Percentiles rank a stretch among this genome's conserved stretches.
Conservation (phyloP, 2,113 vertebrate species). For the Antechinus stuartii region DNA sequence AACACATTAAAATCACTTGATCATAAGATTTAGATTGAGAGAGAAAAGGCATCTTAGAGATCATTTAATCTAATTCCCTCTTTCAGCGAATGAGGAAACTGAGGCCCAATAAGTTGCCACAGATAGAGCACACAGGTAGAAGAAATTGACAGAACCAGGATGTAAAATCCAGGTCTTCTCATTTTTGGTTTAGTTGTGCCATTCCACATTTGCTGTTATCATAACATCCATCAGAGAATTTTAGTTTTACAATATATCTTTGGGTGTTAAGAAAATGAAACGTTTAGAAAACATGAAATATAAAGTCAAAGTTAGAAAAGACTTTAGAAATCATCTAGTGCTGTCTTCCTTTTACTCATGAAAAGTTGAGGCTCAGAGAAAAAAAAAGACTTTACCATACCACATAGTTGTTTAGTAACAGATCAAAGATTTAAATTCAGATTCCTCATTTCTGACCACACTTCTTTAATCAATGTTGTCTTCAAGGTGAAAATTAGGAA, state of each 20-base stretch:
- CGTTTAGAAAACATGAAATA: not conserved
- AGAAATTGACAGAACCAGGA: not conserved
- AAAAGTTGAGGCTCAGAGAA: not conserved
- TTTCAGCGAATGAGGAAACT: not conserved
- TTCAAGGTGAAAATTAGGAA: not conserved
- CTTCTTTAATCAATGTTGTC: not conserved
- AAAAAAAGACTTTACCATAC: too few relatives aligned
- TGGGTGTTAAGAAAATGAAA: not conserved
- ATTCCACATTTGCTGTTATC: not conserved
- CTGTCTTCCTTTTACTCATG: too few relatives aligned
- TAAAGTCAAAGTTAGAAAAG: not conserved
- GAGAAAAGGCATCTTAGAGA: not conserved
- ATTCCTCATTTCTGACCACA: not conserved
- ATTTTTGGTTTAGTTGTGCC: not conserved
- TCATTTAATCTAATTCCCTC: not conserved
- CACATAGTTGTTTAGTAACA: too few relatives aligned
- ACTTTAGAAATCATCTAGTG: not conserved
- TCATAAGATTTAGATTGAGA: not conserved
- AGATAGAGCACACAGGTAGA: not conserved
- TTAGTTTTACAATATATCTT: not conserved
- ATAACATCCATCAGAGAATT: not conserved
- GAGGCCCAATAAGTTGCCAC: not conserved
- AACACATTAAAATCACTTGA: not conserved
- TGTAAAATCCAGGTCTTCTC: not conserved
- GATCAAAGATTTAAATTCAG: not conserved